Evolutionary conservation across 2,888 invertebrate species (phyloP), one percentile per base, ranked within the genome.

Genomic region (Lasioglossum oenotherae): DNA sequence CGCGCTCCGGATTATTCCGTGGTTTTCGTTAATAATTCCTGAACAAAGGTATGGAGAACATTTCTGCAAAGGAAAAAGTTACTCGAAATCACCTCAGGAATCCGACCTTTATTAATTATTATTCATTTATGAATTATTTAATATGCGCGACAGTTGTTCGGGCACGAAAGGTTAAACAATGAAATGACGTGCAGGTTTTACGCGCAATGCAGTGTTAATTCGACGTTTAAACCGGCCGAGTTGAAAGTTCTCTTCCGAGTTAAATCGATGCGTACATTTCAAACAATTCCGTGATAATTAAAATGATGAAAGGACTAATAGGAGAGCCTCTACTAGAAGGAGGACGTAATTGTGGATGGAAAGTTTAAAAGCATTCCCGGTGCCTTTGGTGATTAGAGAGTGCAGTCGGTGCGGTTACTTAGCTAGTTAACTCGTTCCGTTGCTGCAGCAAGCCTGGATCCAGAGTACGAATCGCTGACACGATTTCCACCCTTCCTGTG

Each of bases 401-500:
- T 87, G 91, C 87, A 87, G 74, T 88, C 90, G 92, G 89, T 88
- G 91, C 89, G 91, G 92, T 92, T 92, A 89, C 90, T 91, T 92
- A 89, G 82, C 86, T 87, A 88, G 90, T 90, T 90, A 89, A 88
- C 82, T 80, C 81, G 49, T 81, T 85, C 81, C 16, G 67, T 44
- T 71, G 75, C 57, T 71, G 41, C 76, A 41, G 75, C 71, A 44
- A 57, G 69, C 67, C 53, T 53, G 69, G 78, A 84, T 88, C 89
- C 82, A 85, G 78, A 73, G 72, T 78, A 78, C 80, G 80, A 84
- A 81, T 78, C 75, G 77, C 84, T 71, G 80, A 78, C 78, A 78
- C 64, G 75, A 75, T 67, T 84, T 76, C 23, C n/a, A 53, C n/a
- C 64, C 53, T 35, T n/a, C 53, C 53, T 46, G n/a, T 46, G 31